A percentile compares a stretch with the other conserved stretches of the same genome.
phyloP scores from a whole-genome alignment of 2,113 vertebrate genomes.

The Cyprinodon tularosa region DNA sequence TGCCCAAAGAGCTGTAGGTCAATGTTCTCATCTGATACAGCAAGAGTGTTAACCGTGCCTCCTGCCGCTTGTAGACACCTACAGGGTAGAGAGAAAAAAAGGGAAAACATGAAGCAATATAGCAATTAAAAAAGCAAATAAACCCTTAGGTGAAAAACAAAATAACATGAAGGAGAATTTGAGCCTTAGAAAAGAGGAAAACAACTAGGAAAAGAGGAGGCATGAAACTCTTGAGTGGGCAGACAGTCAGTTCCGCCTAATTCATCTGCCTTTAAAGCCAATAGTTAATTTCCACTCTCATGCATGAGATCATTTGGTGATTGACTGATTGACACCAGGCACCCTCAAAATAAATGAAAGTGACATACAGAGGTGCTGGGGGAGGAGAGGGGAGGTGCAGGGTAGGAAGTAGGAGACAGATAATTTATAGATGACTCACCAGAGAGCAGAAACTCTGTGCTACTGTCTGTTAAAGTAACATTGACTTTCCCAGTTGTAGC shows the following conservation, averaged over 20 bases:
- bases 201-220: not conserved
- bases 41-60: constrained; percentile 90
- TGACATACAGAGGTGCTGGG: constrained; percentile 56
- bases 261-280: constrained; percentile 59
- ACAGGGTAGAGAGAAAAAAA: constrained; percentile 37
- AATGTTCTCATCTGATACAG: constrained; percentile 90
- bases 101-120: constrained; percentile 24
- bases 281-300: constrained; percentile 72
- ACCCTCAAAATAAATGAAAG: constrained; percentile 67
- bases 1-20: constrained; percentile 85
- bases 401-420: constrained; percentile 36
- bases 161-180: not conserved
- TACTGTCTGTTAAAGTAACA: constrained; percentile 90
- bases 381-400: constrained; percentile 30
- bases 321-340: constrained; percentile 69
- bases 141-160: not conserved
- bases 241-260: constrained; percentile 46
- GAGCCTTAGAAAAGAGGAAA: not conserved
- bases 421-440: constrained; percentile 82
- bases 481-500: constrained; percentile 92
- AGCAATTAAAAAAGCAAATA: constrained; percentile 12
- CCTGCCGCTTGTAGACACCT: constrained; percentile 97
- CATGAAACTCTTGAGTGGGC: constrained; percentile 35
- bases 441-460: constrained; percentile 92
- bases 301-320: constrained; percentile 66